These are phyloP conservation scores for Rhodeus uyekii DNA, from an alignment of 2,797 vertebrate species.

Conservation along the genomic window DNA sequence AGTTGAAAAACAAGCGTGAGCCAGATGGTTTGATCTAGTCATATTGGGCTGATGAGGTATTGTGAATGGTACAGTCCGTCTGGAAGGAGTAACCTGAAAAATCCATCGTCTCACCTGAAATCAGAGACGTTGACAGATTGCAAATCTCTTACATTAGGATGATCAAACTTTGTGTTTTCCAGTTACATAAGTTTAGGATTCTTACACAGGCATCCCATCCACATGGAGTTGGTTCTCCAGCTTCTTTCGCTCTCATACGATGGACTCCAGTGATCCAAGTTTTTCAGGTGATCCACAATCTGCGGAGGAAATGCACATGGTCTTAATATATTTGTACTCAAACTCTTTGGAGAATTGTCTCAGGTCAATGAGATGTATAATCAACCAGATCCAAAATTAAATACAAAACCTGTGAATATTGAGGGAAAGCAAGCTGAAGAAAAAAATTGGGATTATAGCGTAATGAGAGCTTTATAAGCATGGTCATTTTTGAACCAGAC, in stretches of 20 bases:
- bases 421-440: neutral
- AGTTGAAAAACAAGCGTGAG: fast-evolving
- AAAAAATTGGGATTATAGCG: neutral
- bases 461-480: no score
- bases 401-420: neutral
- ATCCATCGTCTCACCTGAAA: conserved; percentile 57
- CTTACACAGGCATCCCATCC: conserved; percentile 59
- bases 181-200: neutral
- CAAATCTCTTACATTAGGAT: neutral
- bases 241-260: conserved; percentile 39
- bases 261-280: conserved; percentile 56
- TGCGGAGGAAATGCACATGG: conserved; percentile 25
- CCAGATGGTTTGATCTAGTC: neutral
- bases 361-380: no score
- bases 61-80: conserved; percentile 46
- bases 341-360: no score
- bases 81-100: conserved; percentile 45
- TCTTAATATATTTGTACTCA: neutral
- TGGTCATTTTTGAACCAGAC: no score
- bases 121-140: neutral
- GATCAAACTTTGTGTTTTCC: neutral
- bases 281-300: conserved; percentile 67
- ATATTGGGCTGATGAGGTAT: conserved; percentile 15
- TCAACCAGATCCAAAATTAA: neutral
- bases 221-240: conserved; percentile 53